A percentile compares a stretch with the other conserved stretches of the same genome.
Conservation (phyloP, 2,113 vertebrate species). For the Bufo gargarizans region DNA sequence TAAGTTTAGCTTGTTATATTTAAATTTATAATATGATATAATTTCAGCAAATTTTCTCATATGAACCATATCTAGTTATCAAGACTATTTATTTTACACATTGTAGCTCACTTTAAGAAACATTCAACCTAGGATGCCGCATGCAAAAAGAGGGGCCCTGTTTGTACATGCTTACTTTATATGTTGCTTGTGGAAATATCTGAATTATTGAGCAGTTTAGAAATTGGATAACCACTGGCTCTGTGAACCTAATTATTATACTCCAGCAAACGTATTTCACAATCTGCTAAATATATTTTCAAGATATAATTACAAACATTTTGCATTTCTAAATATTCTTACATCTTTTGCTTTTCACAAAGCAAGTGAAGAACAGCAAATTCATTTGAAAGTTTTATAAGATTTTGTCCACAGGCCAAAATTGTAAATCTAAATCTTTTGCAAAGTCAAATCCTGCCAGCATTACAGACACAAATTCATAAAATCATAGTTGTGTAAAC, state of each 20-base stretch:
- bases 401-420: slow-evolving; percentile 15
- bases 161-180: neutral
- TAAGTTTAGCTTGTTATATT: neutral
- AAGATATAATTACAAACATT: neutral
- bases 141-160: neutral
- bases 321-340: slow-evolving; percentile 4
- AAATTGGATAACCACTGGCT: neutral
- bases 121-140: neutral
- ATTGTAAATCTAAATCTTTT: slow-evolving; percentile 34
- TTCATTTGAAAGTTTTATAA: slow-evolving; percentile 17
- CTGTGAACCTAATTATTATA: slow-evolving; percentile 3
- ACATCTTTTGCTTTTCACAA: slow-evolving; percentile 5
- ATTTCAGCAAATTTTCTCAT: neutral
- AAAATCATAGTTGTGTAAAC: slow-evolving; percentile 19
- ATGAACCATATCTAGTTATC: neutral
- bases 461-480: slow-evolving; percentile 11
- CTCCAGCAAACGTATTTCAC: slow-evolving; percentile 5
- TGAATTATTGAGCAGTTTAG: neutral
- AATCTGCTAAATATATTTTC: neutral
- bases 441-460: slow-evolving; percentile 13
- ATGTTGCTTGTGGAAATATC: neutral
- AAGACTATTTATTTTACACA: neutral
- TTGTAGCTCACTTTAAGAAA: neutral
- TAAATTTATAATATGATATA: neutral
- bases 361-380: slow-evolving; percentile 9